Evolutionary conservation across 2,888 invertebrate species (phyloP), one percentile per base, ranked within the genome.

Genomic region (Junonia oenone): DNA sequence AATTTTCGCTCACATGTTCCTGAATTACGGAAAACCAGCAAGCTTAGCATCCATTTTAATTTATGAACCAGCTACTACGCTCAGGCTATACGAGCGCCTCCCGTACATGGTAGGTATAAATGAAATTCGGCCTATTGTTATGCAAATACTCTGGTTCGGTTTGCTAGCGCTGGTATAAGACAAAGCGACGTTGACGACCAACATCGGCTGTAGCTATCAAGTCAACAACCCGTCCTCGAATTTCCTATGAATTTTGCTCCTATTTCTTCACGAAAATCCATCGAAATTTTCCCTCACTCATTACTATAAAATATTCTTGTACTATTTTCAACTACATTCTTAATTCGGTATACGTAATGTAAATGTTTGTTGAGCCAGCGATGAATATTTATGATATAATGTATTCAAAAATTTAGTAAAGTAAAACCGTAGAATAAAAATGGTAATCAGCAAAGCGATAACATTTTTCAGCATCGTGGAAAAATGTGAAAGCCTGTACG

Each of bases 101-200:
- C 52, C 53, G 58, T 58, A 37, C 47, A 45, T 47, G 50, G 55
- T 56, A 55, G 59, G 56, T 56, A 81, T 78, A 76, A 83, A 81
- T 84, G 81, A 81, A 80, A 79, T 82, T 80, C 76, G 73, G 71
- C 73, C 79, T 78, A 89, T 89, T 90, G 87, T 89, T 80, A 90
- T 89, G 88, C 83, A 89, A 89, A 89, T 88, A 84, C 72, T 64
- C 75, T 76, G 79, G 86, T 81, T 81, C 75, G 81, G 85, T 79
- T 84, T 81, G 81, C 79, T 68, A 78, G 76, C 81, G 79, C 76
- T 79, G 78, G 80, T 79, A 78, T 78, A 84, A 88, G 87, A 89
- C 89, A 89, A 88, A 88, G 88, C 80, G 78, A 73, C 76, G 82
- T 78, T 82, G 87, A 87, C 85, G 81, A 79, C 79, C 80, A 75